Conservation (phyloP, 2,113 vertebrate genomes). For the Caretta caretta region DNA sequence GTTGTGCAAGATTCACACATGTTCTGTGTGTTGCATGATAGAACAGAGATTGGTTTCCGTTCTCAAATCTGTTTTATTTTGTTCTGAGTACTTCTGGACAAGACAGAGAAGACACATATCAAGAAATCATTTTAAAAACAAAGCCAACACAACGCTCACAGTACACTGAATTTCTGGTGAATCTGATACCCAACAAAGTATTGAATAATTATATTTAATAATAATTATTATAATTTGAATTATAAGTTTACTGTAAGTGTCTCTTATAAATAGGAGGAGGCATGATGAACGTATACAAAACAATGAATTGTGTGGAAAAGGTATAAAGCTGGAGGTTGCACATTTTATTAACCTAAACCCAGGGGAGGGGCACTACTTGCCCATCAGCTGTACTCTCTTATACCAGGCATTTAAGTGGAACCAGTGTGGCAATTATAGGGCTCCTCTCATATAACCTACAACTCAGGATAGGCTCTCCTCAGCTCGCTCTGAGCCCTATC, state of each 20-base stretch:
- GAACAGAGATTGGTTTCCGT: fast-evolving
- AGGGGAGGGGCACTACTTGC: neutral
- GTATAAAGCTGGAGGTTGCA: fast-evolving
- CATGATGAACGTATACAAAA: neutral
- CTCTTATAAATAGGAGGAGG: neutral
- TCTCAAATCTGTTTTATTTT: neutral
- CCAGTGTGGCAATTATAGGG: neutral
- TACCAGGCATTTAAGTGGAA: neutral
- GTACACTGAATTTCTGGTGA: neutral
- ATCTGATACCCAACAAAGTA: neutral
- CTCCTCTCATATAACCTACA: neutral
- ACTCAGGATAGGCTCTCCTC: neutral
- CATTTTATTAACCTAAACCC: neutral
- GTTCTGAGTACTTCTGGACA: fast-evolving
- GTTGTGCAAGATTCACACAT: neutral
- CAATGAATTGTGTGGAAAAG: neutral
- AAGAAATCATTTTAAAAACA: neutral
- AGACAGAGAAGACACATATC: fast-evolving
- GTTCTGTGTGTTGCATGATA: fast-evolving
- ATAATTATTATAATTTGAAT: neutral
- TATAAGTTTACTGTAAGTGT: neutral
- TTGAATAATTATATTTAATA: no score
- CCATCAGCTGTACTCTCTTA: neutral
- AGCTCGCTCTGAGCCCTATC: neutral
- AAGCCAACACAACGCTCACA: neutral